Evolutionary conservation across 2,113 vertebrate species (phyloP).

Genomic region (Gopherus evgoodei): DNA sequence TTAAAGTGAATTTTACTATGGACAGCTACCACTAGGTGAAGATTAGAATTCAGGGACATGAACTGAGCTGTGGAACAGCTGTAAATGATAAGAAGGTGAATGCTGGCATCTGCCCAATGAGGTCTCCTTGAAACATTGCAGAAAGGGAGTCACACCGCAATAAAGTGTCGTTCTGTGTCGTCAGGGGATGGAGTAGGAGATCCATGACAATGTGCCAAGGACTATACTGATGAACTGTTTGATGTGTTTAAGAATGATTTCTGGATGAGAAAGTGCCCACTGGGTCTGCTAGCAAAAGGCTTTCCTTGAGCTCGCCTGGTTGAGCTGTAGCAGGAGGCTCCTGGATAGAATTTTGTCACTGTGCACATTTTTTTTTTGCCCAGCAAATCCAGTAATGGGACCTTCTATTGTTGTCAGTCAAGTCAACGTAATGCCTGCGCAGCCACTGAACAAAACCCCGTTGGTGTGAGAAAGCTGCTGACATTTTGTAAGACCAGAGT

Average conservation of each 20-base stretch:
- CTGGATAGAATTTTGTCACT: neutral
- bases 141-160: too few species aligned
- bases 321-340: neutral
- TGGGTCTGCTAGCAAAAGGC: neutral
- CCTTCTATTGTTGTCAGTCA: accelerated
- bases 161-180: too few species aligned
- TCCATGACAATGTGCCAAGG: neutral
- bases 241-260: neutral
- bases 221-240: accelerated
- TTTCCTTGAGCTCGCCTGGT: neutral
- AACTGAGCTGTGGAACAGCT: neutral
- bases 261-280: neutral
- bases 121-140: neutral
- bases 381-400: neutral
- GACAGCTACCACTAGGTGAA: neutral
- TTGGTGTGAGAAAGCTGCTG: neutral
- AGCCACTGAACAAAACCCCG: neutral
- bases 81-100: accelerated
- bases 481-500: neutral
- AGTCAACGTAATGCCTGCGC: too few species aligned
- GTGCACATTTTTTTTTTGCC: neutral
- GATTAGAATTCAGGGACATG: neutral
- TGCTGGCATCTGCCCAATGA: too few species aligned
- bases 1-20: neutral
- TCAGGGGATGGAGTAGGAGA: neutral